These are phyloP conservation scores for Hoplodrina ambigua DNA, from an alignment of 2,888 invertebrate genomes.

Conservation along the genomic window DNA sequence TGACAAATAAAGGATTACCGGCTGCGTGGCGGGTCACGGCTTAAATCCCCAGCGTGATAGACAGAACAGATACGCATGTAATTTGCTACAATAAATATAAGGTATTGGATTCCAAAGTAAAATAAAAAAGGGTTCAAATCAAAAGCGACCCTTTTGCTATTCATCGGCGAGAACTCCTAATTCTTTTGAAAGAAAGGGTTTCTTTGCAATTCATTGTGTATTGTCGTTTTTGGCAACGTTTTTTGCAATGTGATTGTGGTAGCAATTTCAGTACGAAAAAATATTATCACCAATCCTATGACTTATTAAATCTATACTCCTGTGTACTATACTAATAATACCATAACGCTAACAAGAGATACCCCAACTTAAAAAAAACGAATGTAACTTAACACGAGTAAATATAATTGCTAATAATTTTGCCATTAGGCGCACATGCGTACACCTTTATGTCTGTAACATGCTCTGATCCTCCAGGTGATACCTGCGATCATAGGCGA, in stretches of 20 bases:
- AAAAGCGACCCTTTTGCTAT: conserved; percentile 27
- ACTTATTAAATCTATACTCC: background rate
- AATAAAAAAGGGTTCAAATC: conserved; percentile 34
- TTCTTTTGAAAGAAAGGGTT: conserved; percentile 13
- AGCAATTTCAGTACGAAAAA: background rate
- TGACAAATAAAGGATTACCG: conserved; percentile 37
- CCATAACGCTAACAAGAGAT: too few relatives aligned
- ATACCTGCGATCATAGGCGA: conserved; percentile 78
- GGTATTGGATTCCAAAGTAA: conserved; percentile 29
- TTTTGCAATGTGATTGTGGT: background rate
- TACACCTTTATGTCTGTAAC: background rate
- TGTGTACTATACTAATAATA: too few relatives aligned
- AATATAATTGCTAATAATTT: background rate
- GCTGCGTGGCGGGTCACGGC: conserved; percentile 23
- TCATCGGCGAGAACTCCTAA: conserved; percentile 36
- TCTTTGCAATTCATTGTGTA: conserved; percentile 6
- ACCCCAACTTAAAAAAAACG: too few relatives aligned
- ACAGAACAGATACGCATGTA: conserved; percentile 43
- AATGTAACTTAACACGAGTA: too few relatives aligned
- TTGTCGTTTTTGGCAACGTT: background rate
- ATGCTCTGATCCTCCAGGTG: conserved; percentile 62
- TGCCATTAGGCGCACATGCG: background rate
- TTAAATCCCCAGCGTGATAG: conserved; percentile 31
- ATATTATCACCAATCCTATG: background rate
- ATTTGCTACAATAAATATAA: conserved; percentile 20